Conservation (phyloP, 2,888 invertebrate species). For the Tortrix viridana region DNA sequence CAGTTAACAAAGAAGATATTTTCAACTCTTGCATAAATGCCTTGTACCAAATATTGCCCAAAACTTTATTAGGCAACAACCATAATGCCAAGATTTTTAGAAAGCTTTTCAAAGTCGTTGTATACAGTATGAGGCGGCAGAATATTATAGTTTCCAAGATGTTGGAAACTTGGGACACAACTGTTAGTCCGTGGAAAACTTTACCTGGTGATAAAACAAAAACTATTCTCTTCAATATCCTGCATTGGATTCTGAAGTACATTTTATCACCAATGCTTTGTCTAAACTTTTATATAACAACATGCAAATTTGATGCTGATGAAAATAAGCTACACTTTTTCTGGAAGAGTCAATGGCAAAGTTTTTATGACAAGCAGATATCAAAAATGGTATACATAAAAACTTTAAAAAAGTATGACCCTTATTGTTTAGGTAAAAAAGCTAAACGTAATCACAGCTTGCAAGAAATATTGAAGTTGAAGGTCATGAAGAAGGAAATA, state of each 20-base stretch:
- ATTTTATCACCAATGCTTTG: slow-evolving; percentile 68
- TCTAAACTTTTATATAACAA: slow-evolving; percentile 75
- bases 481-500: slow-evolving; percentile 56
- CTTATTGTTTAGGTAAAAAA: slow-evolving; percentile 58
- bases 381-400: slow-evolving; percentile 60
- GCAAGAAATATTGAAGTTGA: slow-evolving; percentile 53
- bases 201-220: slow-evolving; percentile 40
- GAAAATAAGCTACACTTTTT: slow-evolving; percentile 75
- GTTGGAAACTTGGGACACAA: slow-evolving; percentile 63
- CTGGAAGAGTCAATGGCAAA: slow-evolving; percentile 75
- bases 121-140: slow-evolving; percentile 73
- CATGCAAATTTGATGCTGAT: slow-evolving; percentile 69
- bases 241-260: slow-evolving; percentile 65
- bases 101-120: slow-evolving; percentile 52
- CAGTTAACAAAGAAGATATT: slow-evolving; percentile 59
- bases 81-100: slow-evolving; percentile 66
- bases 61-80: slow-evolving; percentile 58
- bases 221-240: slow-evolving; percentile 50
- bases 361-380: slow-evolving; percentile 70
- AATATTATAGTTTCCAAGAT: slow-evolving; percentile 55
- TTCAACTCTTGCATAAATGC: slow-evolving; percentile 56
- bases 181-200: slow-evolving; percentile 56
- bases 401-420: slow-evolving; percentile 59
- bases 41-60: slow-evolving; percentile 64
- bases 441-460: slow-evolving; percentile 52